Percentiles rank a stretch among this genome's conserved stretches.
These are phyloP conservation scores for Vidua macroura DNA, from an alignment of 2,113 vertebrate species.

Conservation along the genomic window DNA sequence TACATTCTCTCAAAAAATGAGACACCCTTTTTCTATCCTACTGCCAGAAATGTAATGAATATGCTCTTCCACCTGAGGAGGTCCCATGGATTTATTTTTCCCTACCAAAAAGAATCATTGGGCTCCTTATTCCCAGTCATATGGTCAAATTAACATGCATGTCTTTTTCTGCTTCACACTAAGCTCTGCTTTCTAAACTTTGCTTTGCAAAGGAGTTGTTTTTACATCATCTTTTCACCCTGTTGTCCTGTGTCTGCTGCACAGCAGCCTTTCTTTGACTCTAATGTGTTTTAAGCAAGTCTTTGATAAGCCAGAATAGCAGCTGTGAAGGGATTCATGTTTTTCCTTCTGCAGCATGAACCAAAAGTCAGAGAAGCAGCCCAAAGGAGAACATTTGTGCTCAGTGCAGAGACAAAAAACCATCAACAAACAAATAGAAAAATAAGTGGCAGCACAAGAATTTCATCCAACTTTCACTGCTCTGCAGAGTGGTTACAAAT, in stretches of 20 bases:
- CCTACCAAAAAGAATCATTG: not conserved
- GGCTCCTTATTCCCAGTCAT: not conserved
- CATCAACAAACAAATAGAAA: not conserved
- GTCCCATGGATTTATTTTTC: not conserved
- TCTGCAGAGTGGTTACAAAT: not conserved
- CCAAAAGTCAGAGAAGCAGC: not conserved
- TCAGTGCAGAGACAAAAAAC: not conserved
- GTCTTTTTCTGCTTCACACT: not conserved
- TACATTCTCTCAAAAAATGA: not conserved
- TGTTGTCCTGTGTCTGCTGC: not conserved
- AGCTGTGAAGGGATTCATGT: not conserved
- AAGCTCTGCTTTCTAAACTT: not conserved
- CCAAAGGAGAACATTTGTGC: not conserved
- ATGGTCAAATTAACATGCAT: not conserved
- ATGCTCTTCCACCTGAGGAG: not conserved
- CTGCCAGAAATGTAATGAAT: not conserved
- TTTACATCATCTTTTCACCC: not conserved
- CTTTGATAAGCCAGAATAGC: not conserved
- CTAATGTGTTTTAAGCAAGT: not conserved
- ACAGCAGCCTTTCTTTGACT: not conserved
- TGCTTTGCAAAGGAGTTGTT: not conserved
- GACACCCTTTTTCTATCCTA: not conserved
- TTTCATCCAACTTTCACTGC: not conserved
- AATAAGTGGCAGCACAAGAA: not conserved
- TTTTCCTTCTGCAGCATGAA: not conserved